Base-by-base conservation (phyloP, 2,888 invertebrate genomes). In the Dexiosoma caninum region DNA sequence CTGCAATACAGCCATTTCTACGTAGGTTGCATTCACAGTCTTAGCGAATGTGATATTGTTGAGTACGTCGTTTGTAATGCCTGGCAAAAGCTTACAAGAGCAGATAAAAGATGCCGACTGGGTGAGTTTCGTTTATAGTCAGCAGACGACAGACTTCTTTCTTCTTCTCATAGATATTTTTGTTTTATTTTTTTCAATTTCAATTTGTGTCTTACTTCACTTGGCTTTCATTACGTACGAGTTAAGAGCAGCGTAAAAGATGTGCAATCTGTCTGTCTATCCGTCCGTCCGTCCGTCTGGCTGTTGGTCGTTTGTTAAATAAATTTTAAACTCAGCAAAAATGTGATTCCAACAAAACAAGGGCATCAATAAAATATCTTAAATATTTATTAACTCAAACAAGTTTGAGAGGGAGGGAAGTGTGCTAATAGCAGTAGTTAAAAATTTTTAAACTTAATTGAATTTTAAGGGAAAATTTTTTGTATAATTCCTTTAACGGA, bases 41-140 rank as follows among this genome's bases (percentile, higher is more conserved):
- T 71, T 49, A 32, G 67, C 23, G 51, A 67, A 67, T 75, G 57
- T 44, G 51, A 75, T 51, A 67, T 35, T 59, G 51, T 49, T 49
- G 51, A 57, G 57, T 74, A n/a, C n/a, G n/a, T 57, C 64, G 46
- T 74, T 55, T 57, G 74, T 57, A 46, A 40, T 35, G 60, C 60
- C 59, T 59, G 40, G 67, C 67, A 72, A 76, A 53, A 76, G 71
- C 66, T 71, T 71, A 71, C 66, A 66, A 44, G 49, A 64, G 35
- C 64, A 72, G 77, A 81, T 81, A 67, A 81, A 81, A 81, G 81
- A 81, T 49, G 72, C 81, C 81, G 81, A 81, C 81, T 81, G 81
- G 81, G 81, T 81, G 77, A 81, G 77, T 81, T 77, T 77, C 72
- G 57, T 71, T 72, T 71, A 71, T 60, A 59, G 46, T 10, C 37